These are phyloP conservation scores for Zaprionus capensis DNA, from an alignment of 1,140 invertebrate genomes.

Conservation along the genomic window DNA sequence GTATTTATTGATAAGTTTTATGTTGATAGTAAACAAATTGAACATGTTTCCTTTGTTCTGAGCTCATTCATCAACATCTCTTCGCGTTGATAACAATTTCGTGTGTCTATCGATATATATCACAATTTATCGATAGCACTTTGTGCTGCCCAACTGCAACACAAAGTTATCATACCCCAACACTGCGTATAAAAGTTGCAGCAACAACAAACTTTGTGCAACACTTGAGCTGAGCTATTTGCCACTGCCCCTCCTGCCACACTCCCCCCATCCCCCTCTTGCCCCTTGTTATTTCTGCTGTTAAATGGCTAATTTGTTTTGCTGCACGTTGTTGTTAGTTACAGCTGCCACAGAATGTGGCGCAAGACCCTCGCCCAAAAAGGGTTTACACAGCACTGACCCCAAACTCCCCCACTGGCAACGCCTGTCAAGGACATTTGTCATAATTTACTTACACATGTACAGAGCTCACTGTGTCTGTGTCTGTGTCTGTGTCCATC, in stretches of 20 bases:
- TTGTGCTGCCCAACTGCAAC: not conserved
- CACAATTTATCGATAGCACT: not conserved
- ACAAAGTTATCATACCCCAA: not conserved
- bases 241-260: not conserved
- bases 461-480: constrained; percentile 23
- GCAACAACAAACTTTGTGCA: constrained; percentile 28
- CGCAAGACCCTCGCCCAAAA: constrained; percentile 25
- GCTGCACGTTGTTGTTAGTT: constrained; percentile 80
- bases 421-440: constrained; percentile 81
- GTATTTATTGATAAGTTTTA: not conserved
- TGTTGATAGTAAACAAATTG: not conserved
- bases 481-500: constrained; percentile 17
- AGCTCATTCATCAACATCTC: no score
- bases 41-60: not conserved
- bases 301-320: constrained; percentile 83
- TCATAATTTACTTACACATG: constrained; percentile 79
- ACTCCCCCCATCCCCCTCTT: not conserved
- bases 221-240: constrained; percentile 53
- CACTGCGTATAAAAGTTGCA: not conserved
- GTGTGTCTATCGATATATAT: not conserved
- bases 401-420: constrained; percentile 17
- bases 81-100: not conserved
- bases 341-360: constrained; percentile 74
- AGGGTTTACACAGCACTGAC: constrained; percentile 54
- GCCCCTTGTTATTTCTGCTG: constrained; percentile 48